phyloP scores from a whole-genome alignment of 2,888 invertebrate genomes.

The Diarsia mendica region DNA sequence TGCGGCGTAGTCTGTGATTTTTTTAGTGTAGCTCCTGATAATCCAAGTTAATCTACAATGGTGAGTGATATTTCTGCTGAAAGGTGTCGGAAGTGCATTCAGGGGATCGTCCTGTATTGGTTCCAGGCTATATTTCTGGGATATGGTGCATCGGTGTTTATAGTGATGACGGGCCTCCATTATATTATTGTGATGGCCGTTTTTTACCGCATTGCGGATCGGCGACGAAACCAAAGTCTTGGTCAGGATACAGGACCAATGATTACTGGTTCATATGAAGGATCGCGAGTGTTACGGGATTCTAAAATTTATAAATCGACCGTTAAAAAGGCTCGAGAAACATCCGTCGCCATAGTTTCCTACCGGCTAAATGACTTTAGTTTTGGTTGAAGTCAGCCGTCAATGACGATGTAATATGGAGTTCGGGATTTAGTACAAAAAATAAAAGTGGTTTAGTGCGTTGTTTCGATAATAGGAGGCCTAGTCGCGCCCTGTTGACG shows the following conservation, averaged over 20 bases:
- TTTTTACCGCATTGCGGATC: conserved; percentile 90
- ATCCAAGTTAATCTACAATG: conserved; percentile 91
- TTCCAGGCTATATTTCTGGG: conserved; percentile 85
- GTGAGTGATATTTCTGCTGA: conserved; percentile 89
- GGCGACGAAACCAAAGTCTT: conserved; percentile 73
- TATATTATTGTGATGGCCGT: conserved; percentile 90
- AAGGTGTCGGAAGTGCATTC: conserved; percentile 84
- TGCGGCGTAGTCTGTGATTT: conserved; percentile 90
- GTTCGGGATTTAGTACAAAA: conserved; percentile 61
- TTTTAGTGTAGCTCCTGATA: conserved; percentile 91
- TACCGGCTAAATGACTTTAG: conserved; percentile 85
- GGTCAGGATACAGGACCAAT: conserved; percentile 66
- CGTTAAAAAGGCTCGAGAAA: conserved; percentile 78
- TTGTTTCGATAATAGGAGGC: conserved; percentile 64
- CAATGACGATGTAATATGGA: conserved; percentile 77
- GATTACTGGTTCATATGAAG: conserved; percentile 59
- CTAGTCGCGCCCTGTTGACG: conserved; percentile 81
- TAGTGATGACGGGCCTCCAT: conserved; percentile 90
- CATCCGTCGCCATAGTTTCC: conserved; percentile 85
- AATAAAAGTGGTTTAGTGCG: conserved; percentile 77
- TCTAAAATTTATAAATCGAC: conserved; percentile 67
- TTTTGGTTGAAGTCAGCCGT: conserved; percentile 73
- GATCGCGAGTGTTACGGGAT: conserved; percentile 63
- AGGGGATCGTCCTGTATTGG: conserved; percentile 74
- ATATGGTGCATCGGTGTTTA: conserved; percentile 88